Percentiles rank a stretch among this genome's conserved stretches.
Evolutionary conservation across 2,113 vertebrate genomes (phyloP).

Genomic region (Oncorhynchus clarkii): DNA sequence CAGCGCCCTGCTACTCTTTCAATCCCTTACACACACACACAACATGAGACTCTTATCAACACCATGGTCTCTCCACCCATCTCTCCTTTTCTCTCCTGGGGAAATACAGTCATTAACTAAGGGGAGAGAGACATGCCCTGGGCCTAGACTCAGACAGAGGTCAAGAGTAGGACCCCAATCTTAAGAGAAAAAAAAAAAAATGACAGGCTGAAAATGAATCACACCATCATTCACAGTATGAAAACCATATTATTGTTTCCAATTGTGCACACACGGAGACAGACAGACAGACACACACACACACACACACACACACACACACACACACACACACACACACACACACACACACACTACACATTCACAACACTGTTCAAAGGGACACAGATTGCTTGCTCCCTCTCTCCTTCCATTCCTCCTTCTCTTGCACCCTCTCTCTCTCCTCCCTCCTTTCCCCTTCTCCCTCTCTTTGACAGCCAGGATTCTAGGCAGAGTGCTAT

Average conservation of each 20-base stretch:
- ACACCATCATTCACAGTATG: not conserved
- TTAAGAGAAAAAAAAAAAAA: not conserved
- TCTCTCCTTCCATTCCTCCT: not conserved
- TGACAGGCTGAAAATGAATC: too few species aligned
- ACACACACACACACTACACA: too few species aligned
- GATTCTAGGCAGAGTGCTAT: not conserved
- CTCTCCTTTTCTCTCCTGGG: constrained; percentile 17
- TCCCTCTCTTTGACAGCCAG: not conserved
- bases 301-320: too few species aligned
- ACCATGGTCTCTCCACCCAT: not conserved
- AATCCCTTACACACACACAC: constrained; percentile 27
- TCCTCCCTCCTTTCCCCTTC: not conserved
- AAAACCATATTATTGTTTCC: too few species aligned
- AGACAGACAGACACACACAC: too few species aligned
- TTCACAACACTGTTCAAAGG: too few species aligned
- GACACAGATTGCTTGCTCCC: not conserved
- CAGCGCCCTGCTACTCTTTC: constrained; percentile 24
- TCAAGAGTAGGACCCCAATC: not conserved
- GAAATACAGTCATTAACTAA: not conserved
- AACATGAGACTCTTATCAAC: constrained; percentile 9
- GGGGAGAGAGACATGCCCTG: not conserved
- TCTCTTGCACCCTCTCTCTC: not conserved
- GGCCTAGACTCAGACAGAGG: not conserved
- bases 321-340: too few species aligned
- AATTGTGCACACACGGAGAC: too few species aligned